These are phyloP conservation scores for Paracanthobrama guichenoti DNA, from an alignment of 2,113 vertebrate species.

Conservation along the genomic window DNA sequence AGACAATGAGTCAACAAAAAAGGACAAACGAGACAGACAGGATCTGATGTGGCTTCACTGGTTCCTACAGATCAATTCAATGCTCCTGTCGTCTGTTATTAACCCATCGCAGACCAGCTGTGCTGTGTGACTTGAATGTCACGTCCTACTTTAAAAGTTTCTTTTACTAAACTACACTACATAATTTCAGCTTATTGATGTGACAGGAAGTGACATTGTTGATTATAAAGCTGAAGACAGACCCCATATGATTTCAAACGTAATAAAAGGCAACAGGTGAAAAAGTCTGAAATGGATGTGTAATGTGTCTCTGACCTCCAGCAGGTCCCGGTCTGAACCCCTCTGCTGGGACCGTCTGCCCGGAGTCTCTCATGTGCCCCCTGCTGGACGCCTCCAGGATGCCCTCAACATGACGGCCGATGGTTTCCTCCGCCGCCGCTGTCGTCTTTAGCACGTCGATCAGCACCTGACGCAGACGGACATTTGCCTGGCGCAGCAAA, in stretches of 20 bases:
- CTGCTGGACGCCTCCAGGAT: slow-evolving; percentile 75
- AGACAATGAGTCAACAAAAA: slow-evolving; percentile 4
- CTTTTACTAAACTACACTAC: neutral
- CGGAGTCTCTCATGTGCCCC: slow-evolving; percentile 43
- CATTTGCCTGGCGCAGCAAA: slow-evolving; percentile 80
- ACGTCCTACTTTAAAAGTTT: neutral
- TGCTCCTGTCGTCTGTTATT: neutral
- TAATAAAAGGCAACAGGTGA: too few relatives aligned
- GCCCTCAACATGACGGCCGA: slow-evolving; percentile 84
- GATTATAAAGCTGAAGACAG: neutral
- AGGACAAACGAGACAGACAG: slow-evolving; percentile 32
- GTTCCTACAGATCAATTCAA: neutral
- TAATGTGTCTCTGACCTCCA: too few relatives aligned
- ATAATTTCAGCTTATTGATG: neutral
- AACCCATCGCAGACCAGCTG: neutral
- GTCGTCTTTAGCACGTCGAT: slow-evolving; percentile 91
- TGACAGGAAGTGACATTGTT: neutral
- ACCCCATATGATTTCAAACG: neutral
- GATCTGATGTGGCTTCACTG: neutral
- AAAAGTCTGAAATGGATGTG: too few relatives aligned
- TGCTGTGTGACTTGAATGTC: neutral
- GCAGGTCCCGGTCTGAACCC: too few relatives aligned
- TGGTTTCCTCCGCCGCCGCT: slow-evolving; percentile 88
- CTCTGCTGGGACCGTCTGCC: too few relatives aligned
- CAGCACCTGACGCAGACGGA: slow-evolving; percentile 84